Conservation (phyloP, 2,888 invertebrate species). For the Apamea epomidion region DNA sequence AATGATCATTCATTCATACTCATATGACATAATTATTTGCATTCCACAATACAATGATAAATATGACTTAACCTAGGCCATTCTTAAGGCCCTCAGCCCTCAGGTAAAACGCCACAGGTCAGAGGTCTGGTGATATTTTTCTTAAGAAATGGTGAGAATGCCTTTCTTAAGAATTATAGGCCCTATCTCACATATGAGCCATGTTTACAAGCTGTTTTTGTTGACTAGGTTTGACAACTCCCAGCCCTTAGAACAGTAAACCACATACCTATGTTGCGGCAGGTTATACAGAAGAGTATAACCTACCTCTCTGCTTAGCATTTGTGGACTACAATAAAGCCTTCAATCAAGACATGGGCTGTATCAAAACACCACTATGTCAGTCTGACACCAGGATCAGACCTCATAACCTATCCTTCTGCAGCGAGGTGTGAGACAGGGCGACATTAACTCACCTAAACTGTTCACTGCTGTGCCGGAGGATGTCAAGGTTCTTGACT, state of each 20-base stretch:
- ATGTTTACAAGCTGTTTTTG: neutral
- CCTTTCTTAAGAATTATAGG: neutral
- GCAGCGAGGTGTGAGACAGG: neutral
- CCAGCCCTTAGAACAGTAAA: neutral
- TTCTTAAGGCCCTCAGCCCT: neutral
- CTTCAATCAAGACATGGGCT: neutral
- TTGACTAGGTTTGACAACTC: neutral
- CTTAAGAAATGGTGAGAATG: neutral
- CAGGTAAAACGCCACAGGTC: neutral
- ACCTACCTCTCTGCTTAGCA: neutral
- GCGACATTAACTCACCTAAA: neutral
- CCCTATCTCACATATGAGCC: neutral
- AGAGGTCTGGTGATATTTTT: neutral
- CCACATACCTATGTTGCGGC: neutral
- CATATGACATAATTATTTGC: neutral
- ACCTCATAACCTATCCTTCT: neutral
- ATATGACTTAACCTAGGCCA: neutral
- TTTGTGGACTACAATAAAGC: neutral
- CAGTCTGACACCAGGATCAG: neutral
- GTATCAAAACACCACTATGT: neutral
- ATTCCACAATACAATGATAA: neutral
- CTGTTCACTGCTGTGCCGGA: neutral
- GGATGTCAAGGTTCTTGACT: neutral
- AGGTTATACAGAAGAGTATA: neutral
- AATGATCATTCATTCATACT: neutral